Evolutionary conservation across 2,888 invertebrate genomes (phyloP).

Genomic region (Drosophila anomelani): DNA sequence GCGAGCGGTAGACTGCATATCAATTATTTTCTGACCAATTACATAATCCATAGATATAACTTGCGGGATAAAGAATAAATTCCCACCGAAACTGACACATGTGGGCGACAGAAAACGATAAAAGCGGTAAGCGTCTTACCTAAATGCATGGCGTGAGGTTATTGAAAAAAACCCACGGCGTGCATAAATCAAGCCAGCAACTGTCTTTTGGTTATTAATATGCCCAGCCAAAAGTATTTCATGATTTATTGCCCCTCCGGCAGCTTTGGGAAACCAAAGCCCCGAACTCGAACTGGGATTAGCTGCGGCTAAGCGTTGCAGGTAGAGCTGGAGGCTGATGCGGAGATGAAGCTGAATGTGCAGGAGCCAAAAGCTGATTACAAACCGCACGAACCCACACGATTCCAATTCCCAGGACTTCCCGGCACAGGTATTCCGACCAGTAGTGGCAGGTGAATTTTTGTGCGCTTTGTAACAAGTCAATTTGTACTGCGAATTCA

Average conservation of each 20-base stretch:
- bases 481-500: conserved; percentile 72
- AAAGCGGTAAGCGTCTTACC: conserved; percentile 29
- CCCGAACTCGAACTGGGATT: conserved; percentile 46
- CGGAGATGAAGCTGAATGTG: background rate
- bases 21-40: conserved; percentile 24
- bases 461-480: conserved; percentile 59
- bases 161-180: conserved; percentile 42
- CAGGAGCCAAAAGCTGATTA: conserved; percentile 53
- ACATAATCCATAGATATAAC: conserved; percentile 26
- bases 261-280: conserved; percentile 17
- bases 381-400: conserved; percentile 21
- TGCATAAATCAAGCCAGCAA: conserved; percentile 67
- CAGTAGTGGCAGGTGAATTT: conserved; percentile 30
- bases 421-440: conserved; percentile 6
- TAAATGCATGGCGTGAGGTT: conserved; percentile 31
- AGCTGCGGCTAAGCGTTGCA: conserved; percentile 43
- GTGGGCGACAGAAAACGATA: conserved; percentile 28
- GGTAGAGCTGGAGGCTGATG: background rate
- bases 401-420: background rate
- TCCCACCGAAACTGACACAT: conserved; percentile 34
- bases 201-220: conserved; percentile 72
- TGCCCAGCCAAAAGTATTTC: conserved; percentile 54
- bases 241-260: conserved; percentile 60
- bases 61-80: conserved; percentile 24
- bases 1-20: background rate